Percentiles rank a stretch among this genome's conserved stretches.
phyloP scores from a whole-genome alignment of 2,113 vertebrate species.

The Cephalopholis sonnerati region DNA sequence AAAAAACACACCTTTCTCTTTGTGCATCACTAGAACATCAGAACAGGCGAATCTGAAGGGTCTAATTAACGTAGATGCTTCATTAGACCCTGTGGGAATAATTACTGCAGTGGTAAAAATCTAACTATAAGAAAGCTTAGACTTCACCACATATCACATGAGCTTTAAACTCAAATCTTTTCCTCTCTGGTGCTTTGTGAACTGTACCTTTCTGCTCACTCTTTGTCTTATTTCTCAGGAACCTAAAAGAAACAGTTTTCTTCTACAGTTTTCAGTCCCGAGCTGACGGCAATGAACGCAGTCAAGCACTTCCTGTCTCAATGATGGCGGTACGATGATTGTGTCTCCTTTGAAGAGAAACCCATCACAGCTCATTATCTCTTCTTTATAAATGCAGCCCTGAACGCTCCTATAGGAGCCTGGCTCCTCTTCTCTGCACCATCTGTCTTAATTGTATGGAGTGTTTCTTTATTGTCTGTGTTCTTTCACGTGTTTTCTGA shows the following conservation, averaged over 20 bases:
- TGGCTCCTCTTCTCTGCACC: not conserved
- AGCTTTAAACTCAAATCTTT: too few species aligned
- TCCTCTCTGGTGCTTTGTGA: not conserved
- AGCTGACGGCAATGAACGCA: not conserved
- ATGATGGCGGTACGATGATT: not conserved
- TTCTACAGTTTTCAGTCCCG: not conserved
- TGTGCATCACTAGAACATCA: not conserved
- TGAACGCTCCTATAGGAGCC: not conserved
- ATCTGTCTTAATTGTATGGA: not conserved
- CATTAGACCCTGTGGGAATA: too few species aligned
- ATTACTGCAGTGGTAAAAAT: too few species aligned
- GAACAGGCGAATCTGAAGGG: not conserved
- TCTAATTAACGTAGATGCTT: not conserved
- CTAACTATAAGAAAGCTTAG: too few species aligned
- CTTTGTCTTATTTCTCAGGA: not conserved
- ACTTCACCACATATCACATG: too few species aligned
- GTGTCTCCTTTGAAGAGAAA: constrained; percentile 12
- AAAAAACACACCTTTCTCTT: too few species aligned
- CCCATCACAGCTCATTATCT: constrained; percentile 36
- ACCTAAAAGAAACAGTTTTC: not conserved
- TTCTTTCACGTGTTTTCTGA: not conserved
- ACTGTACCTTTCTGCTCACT: not conserved
- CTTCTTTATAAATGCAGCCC: not conserved
- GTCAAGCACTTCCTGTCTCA: not conserved
- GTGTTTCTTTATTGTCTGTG: not conserved